These are phyloP conservation scores for Magallana angulata DNA, from an alignment of 1,140 invertebrate genomes.

Conservation along the genomic window DNA sequence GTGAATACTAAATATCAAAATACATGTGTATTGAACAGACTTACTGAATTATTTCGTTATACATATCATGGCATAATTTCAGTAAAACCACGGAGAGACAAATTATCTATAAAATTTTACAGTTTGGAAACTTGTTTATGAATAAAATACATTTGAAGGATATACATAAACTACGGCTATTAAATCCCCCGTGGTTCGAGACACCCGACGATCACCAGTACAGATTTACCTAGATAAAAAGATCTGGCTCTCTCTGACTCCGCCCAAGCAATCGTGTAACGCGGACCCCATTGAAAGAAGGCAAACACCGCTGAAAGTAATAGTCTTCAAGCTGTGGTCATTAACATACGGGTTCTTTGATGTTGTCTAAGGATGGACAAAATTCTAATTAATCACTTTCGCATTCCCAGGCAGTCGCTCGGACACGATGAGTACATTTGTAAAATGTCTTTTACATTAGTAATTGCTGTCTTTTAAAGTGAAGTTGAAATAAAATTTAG, in stretches of 20 bases:
- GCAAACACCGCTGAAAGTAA: constrained; percentile 13
- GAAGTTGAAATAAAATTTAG: too few relatives aligned
- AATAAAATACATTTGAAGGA: too few relatives aligned
- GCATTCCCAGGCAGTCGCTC: background rate
- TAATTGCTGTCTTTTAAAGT: background rate
- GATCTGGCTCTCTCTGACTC: background rate
- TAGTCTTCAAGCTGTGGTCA: constrained; percentile 8
- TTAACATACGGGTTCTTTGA: constrained; percentile 10
- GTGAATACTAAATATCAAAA: too few relatives aligned
- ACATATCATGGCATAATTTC: too few relatives aligned
- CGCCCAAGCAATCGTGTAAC: constrained; percentile 2
- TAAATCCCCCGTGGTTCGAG: background rate
- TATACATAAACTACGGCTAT: background rate
- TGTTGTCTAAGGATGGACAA: constrained; percentile 18
- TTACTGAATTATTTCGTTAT: too few relatives aligned
- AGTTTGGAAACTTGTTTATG: too few relatives aligned
- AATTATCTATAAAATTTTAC: too few relatives aligned
- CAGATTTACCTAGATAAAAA: constrained; percentile 12
- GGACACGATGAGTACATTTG: background rate
- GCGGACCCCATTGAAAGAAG: constrained; percentile 19
- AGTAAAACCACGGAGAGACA: too few relatives aligned
- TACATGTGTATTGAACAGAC: too few relatives aligned
- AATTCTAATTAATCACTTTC: background rate
- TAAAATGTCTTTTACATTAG: constrained; percentile 2
- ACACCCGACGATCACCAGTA: background rate